These are phyloP conservation scores for Watsonalla binaria DNA, from an alignment of 2,888 invertebrate genomes.

Conservation along the genomic window DNA sequence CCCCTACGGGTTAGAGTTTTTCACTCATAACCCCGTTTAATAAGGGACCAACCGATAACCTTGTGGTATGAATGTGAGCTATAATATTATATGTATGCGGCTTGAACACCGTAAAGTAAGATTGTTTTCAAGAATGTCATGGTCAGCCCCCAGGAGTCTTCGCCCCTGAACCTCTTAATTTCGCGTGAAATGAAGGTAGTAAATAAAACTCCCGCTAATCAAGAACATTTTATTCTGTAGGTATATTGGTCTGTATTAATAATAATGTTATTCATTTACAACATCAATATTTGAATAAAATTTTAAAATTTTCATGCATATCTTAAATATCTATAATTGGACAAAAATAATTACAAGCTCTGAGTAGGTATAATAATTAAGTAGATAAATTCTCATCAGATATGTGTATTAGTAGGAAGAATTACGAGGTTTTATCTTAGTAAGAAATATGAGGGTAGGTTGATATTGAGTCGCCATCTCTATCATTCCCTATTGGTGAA, in stretches of 20 bases:
- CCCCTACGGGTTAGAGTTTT: no score
- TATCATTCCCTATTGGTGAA: not conserved
- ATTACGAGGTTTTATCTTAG: slow-evolving; percentile 17
- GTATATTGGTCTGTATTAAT: slow-evolving; percentile 40
- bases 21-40: no score
- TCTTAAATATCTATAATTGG: slow-evolving; percentile 9
- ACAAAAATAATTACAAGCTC: not conserved
- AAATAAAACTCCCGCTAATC: slow-evolving; percentile 5
- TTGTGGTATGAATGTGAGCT: no score
- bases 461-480: slow-evolving; percentile 6
- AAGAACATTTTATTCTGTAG: slow-evolving; percentile 33
- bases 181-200: not conserved
- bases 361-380: not conserved
- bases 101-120: no score
- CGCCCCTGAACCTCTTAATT: no score
- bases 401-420: slow-evolving; percentile 16
- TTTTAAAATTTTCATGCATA: slow-evolving; percentile 14
- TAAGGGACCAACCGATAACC: no score
- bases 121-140: no score
- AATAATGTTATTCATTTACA: slow-evolving; percentile 17
- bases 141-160: no score
- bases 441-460: slow-evolving; percentile 1
- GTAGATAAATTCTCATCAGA: slow-evolving; percentile 17
- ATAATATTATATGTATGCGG: no score
- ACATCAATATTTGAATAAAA: slow-evolving; percentile 29